A percentile compares a stretch with the other conserved stretches of the same genome.
Evolutionary conservation across 2,797 vertebrate species (phyloP).

Genomic region (Sitta carolinensis): DNA sequence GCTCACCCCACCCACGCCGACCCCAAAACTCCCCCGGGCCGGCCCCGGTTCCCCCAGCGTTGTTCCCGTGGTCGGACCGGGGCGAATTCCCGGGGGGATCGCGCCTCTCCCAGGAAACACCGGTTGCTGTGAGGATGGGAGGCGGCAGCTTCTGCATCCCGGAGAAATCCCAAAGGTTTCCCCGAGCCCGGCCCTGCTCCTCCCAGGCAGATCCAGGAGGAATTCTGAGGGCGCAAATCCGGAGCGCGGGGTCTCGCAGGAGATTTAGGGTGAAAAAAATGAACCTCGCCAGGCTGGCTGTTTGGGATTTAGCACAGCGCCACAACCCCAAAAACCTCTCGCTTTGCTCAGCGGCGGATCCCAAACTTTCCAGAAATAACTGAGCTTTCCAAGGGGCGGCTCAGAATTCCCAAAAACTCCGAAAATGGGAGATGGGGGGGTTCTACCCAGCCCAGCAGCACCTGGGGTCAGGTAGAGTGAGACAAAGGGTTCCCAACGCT

Average conservation of each 20-base stretch:
- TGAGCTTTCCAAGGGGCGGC: background rate
- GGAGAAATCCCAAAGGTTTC: background rate
- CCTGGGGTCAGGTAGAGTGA: accelerated
- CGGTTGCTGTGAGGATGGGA: conserved; percentile 19
- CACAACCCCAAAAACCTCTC: accelerated
- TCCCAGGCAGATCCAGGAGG: accelerated
- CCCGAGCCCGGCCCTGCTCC: background rate
- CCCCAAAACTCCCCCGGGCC: background rate
- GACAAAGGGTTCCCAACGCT: background rate
- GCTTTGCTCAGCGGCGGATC: background rate
- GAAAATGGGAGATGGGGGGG: background rate
- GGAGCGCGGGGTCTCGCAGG: background rate
- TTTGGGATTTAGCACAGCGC: accelerated
- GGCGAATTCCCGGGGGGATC: background rate
- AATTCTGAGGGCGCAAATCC: background rate
- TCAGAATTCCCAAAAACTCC: background rate
- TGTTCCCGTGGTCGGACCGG: background rate
- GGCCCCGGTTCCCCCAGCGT: accelerated
- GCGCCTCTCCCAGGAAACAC: background rate
- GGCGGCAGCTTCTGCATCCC: background rate
- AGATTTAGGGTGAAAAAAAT: background rate
- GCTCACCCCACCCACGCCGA: background rate
- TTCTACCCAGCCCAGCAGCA: background rate
- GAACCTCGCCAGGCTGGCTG: accelerated
- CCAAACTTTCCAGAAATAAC: background rate